These are phyloP conservation scores for Agrotis segetum DNA, from an alignment of 2,888 invertebrate species.

Conservation along the genomic window DNA sequence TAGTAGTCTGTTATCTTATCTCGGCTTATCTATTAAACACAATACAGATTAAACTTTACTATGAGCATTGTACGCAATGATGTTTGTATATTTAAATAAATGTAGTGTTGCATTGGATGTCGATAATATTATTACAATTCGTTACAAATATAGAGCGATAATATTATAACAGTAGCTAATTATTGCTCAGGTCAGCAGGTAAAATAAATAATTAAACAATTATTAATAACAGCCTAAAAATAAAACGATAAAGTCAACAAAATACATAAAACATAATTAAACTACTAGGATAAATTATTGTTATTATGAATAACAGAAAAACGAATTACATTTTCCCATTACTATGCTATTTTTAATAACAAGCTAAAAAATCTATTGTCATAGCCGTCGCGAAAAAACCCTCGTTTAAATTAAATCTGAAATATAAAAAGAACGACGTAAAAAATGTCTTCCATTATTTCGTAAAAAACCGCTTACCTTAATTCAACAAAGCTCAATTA, in stretches of 20 bases:
- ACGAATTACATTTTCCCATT: constrained; percentile 4
- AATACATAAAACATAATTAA: not conserved
- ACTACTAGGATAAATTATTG: not conserved
- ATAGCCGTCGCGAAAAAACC: constrained; percentile 15
- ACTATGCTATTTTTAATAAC: constrained; percentile 20
- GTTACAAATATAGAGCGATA: too few relatives aligned
- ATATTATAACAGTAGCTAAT: too few relatives aligned
- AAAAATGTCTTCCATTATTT: constrained; percentile 43
- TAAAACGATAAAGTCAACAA: not conserved
- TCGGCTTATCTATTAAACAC: constrained; percentile 51
- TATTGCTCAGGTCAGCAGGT: too few relatives aligned
- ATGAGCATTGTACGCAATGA: constrained; percentile 16
- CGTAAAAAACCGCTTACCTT: constrained; percentile 64
- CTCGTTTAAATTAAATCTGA: constrained; percentile 42
- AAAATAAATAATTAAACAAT: not conserved
- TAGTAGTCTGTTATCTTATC: constrained; percentile 47
- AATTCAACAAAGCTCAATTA: constrained; percentile 64
- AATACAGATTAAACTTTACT: constrained; percentile 53
- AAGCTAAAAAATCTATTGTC: constrained; percentile 9
- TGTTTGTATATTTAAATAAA: constrained; percentile 17
- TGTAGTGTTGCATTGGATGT: not conserved
- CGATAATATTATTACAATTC: too few relatives aligned
- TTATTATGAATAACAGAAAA: not conserved
- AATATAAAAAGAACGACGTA: constrained; percentile 19
- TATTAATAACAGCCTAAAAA: not conserved